Evolutionary conservation across 2,797 vertebrate species (phyloP), one percentile per base, ranked within the genome.

Genomic region (Galagoides demidoff): DNA sequence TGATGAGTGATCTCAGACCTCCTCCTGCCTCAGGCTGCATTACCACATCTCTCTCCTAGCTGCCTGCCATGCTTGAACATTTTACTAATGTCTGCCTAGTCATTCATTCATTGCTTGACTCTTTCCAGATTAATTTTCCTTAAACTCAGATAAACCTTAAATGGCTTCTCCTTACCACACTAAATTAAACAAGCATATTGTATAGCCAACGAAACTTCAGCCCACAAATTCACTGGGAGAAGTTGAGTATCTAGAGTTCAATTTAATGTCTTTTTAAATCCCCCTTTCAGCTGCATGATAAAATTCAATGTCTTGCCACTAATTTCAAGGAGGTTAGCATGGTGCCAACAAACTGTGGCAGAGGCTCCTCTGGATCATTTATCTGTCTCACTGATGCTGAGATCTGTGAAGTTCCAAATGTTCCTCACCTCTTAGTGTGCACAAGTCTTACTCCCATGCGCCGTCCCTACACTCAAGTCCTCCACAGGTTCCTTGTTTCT

Each of bases 321-420:
- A 55, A 68, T 9, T 63, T 78, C 49, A 63, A n/a, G 19, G 2
- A 3, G 9, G 7, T 31, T 55, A 20, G 2, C 14, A 31, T 1
- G 12, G 45, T 34, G 27, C 14, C 13, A 29, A 23, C n/a, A 12
- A 0, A 22, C 2, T 1, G 1, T 7, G n/a, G 9, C 0, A 23
- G 52, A 66, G n/a, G n/a, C 1, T 27, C 31, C n/a, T 49, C 43
- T 37, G 20, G 14, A 29, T 61, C 29, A 3, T 45, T 61, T 49
- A 1, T 39, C 22, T 61, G 11, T 31, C 63, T 64, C 63, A 9
- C n/a, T 34, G 25, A 49, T 29, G 1, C 10, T 5, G 55, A 55
- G 31, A 64, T 39, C 14, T 39, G n/a, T 13, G 39, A 52, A 64
- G 71, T 52, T 11, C 7, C 4, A 9, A 7, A 3, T 82, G 2